Percentiles rank a stretch among this genome's conserved stretches.
phyloP scores from a whole-genome alignment of 2,797 vertebrate species.

The Neosilurus hyrtlii region DNA sequence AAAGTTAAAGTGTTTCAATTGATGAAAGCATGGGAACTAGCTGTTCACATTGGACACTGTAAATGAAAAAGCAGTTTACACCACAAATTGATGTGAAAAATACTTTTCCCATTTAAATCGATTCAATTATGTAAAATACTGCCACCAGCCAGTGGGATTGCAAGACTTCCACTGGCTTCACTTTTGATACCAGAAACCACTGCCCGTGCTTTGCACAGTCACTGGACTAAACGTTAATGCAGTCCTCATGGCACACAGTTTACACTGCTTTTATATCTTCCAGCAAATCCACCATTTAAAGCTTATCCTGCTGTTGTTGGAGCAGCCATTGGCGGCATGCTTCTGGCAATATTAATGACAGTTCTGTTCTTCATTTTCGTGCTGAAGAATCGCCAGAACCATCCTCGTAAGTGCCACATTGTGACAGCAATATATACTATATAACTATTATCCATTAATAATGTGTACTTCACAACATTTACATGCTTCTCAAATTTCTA shows the following conservation, averaged over 20 bases:
- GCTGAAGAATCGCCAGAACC: slow-evolving; percentile 76
- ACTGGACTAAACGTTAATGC: not conserved
- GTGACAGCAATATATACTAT: not conserved
- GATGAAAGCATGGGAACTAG: too few relatives aligned
- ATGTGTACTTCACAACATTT: slow-evolving; percentile 2
- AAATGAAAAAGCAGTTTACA: too few relatives aligned
- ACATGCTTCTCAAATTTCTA: slow-evolving; percentile 30
- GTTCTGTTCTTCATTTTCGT: slow-evolving; percentile 77
- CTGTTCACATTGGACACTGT: too few relatives aligned
- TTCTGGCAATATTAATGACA: slow-evolving; percentile 73
- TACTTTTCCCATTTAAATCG: too few relatives aligned
- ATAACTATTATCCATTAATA: not conserved
- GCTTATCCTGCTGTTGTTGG: slow-evolving; percentile 82
- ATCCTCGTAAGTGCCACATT: slow-evolving; percentile 76
- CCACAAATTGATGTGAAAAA: too few relatives aligned
- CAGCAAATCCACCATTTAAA: slow-evolving; percentile 80
- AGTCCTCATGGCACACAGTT: not conserved
- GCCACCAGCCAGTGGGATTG: too few relatives aligned
- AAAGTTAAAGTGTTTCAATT: not conserved
- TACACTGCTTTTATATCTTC: slow-evolving; percentile 59
- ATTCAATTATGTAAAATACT: too few relatives aligned
- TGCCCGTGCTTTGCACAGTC: too few relatives aligned
- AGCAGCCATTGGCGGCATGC: slow-evolving; percentile 81
- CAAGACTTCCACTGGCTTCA: too few relatives aligned
- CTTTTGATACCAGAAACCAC: too few relatives aligned